These are phyloP conservation scores for Nephrotoma guestfalica DNA, from an alignment of 2,888 invertebrate genomes.

Conservation along the genomic window DNA sequence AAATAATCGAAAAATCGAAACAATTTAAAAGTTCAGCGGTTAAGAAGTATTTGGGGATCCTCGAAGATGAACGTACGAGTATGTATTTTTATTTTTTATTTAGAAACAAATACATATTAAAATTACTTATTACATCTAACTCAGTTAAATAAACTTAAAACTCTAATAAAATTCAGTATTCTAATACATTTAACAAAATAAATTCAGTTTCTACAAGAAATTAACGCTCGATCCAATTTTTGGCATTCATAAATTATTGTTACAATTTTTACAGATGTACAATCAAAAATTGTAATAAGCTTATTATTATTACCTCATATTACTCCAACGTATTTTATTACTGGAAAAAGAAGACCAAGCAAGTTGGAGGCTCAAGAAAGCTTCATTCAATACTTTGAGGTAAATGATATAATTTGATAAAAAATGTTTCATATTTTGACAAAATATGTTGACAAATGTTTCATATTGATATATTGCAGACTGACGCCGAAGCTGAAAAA, in stretches of 20 bases:
- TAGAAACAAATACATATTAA: not conserved
- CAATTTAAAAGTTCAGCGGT: not conserved
- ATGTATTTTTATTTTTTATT: too few species aligned
- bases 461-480: not conserved
- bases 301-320: not conserved
- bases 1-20: not conserved
- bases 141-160: not conserved
- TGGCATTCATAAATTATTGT: not conserved
- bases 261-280: not conserved
- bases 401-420: not conserved
- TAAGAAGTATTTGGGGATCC: not conserved
- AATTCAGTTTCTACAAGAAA: too few species aligned
- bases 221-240: not conserved
- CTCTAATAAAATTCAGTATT: too few species aligned
- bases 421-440: not conserved
- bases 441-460: too few species aligned
- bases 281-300: not conserved
- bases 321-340: not conserved
- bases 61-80: not conserved
- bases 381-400: not conserved
- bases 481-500: not conserved
- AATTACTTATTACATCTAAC: not conserved
- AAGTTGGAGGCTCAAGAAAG: not conserved
- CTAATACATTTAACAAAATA: too few species aligned
- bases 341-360: not conserved